Evolutionary conservation across 2,113 vertebrate species (phyloP).

Genomic region (Mastomys coucha): DNA sequence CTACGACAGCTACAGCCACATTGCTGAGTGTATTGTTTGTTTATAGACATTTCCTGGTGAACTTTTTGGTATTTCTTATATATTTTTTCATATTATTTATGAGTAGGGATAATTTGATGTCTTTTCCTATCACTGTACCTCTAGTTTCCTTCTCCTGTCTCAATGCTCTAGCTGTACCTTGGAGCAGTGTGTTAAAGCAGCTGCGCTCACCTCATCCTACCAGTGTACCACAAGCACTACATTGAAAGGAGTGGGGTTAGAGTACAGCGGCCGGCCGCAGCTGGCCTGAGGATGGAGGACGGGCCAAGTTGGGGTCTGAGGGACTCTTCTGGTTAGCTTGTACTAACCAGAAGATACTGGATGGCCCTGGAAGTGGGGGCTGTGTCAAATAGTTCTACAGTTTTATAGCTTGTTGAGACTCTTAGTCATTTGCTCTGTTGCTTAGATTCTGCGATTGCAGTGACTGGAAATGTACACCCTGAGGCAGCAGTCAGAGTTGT

Average conservation of each 20-base stretch:
- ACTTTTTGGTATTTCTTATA: background rate
- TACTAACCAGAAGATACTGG: too few species aligned
- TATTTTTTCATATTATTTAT: background rate
- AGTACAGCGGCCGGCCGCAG: too few species aligned
- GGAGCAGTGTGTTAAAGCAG: background rate
- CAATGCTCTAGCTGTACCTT: background rate
- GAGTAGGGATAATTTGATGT: background rate
- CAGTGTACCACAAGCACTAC: background rate
- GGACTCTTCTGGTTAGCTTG: background rate
- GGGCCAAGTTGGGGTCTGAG: background rate
- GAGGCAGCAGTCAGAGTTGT: conserved; percentile 91
- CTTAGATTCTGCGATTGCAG: conserved; percentile 79
- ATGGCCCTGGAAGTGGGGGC: background rate
- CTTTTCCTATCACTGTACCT: background rate
- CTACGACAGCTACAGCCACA: too few species aligned
- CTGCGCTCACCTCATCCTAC: background rate
- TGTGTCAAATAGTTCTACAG: background rate
- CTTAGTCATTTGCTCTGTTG: background rate
- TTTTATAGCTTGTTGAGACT: background rate
- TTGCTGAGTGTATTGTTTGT: background rate
- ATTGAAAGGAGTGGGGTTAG: background rate
- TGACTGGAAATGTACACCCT: conserved; percentile 81
- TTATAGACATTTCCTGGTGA: background rate
- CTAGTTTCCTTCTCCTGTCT: background rate
- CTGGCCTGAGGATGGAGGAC: background rate